Conservation (phyloP, 2,888 invertebrate species). For the Ormyrus thymus region DNA sequence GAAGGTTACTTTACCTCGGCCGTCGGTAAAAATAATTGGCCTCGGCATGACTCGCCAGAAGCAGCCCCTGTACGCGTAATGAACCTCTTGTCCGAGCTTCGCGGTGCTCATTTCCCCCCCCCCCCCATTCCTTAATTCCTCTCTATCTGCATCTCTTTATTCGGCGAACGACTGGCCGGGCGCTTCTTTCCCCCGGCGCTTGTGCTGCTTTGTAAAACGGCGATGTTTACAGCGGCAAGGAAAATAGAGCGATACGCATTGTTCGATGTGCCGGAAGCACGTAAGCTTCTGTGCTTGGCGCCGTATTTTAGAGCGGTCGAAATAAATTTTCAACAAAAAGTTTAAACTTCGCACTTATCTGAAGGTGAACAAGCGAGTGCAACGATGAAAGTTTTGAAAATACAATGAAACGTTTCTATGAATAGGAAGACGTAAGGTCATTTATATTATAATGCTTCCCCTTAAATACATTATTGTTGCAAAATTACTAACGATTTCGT, state of each 20-base stretch:
- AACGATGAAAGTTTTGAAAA: constrained; percentile 18
- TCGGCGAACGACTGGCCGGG: too few species aligned
- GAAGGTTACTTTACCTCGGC: background rate
- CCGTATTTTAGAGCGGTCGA: too few species aligned
- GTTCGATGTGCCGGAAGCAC: too few species aligned
- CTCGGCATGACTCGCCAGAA: background rate
- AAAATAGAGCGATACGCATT: too few species aligned
- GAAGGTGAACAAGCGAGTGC: constrained; percentile 4
- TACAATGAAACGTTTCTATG: background rate
- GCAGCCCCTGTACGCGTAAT: background rate
- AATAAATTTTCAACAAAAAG: background rate
- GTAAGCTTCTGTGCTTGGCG: too few species aligned
- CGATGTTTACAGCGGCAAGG: too few species aligned
- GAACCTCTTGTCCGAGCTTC: constrained; percentile 14
- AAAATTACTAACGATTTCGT: too few species aligned
- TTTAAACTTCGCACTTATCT: constrained; percentile 12
- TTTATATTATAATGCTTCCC: too few species aligned
- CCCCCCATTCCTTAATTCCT: background rate
- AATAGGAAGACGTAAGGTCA: too few species aligned
- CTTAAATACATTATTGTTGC: too few species aligned
- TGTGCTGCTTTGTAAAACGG: too few species aligned
- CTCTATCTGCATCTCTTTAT: background rate
- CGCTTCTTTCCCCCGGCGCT: too few species aligned
- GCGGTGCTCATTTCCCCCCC: background rate
- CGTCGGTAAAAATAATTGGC: constrained; percentile 35